These are phyloP conservation scores for Drosophila aldrichi DNA, from an alignment of 2,888 invertebrate genomes.

Conservation along the genomic window DNA sequence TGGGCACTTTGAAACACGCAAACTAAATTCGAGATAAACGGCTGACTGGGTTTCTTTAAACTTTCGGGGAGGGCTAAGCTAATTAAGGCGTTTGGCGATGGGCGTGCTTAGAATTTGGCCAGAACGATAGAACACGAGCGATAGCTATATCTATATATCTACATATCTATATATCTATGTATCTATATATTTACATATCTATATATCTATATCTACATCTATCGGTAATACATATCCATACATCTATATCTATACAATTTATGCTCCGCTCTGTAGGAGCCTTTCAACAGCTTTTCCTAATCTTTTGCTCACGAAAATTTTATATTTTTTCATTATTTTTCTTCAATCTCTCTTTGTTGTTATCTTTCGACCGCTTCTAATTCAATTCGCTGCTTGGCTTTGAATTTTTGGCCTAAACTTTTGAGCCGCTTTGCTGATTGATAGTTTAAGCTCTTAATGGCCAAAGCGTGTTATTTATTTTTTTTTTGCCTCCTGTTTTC, in stretches of 20 bases:
- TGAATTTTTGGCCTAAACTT: slow-evolving; percentile 28
- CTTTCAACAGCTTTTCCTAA: slow-evolving; percentile 5
- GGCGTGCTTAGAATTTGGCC: background rate
- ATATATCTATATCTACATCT: background rate
- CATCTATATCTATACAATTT: background rate
- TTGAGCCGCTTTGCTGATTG: slow-evolving; percentile 40
- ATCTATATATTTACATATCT: background rate
- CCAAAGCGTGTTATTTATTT: slow-evolving; percentile 46
- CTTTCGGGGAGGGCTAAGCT: slow-evolving; percentile 20
- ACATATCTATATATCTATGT: background rate
- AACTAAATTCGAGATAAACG: slow-evolving; percentile 27
- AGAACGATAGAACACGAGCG: background rate
- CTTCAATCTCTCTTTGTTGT: background rate
- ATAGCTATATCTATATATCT: background rate
- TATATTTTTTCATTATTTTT: background rate
- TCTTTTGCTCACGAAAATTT: background rate
- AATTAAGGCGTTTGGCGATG: slow-evolving; percentile 29
- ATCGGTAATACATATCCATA: too few relatives aligned
- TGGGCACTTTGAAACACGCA: slow-evolving; percentile 42
- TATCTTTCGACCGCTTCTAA: slow-evolving; percentile 21
- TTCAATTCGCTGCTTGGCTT: slow-evolving; percentile 45
- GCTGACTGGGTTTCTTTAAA: slow-evolving; percentile 16
- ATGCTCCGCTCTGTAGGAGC: background rate
- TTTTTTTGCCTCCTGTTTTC: background rate
- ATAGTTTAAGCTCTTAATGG: slow-evolving; percentile 78